Evolutionary conservation across 2,888 invertebrate genomes (phyloP), one percentile per base, ranked within the genome.

Genomic region (Epirrita christyi): DNA sequence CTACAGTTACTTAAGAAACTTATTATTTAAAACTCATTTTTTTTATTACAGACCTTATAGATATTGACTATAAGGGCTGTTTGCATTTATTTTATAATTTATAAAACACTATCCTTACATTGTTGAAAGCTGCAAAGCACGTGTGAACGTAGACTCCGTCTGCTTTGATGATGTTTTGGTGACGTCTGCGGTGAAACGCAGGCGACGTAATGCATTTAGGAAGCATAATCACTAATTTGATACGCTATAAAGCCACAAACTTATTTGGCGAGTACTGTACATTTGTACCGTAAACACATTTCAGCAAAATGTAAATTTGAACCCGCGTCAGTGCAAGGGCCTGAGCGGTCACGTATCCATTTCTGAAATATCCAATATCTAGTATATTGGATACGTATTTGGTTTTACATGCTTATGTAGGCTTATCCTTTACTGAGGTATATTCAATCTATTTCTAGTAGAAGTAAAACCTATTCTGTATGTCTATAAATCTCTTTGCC

Each of bases 251-350:
- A 21, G 21, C 21, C 4, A 4, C 21, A 21, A 21, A 38, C 1
- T 38, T 38, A 14, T 38, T 38, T 14, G 1, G 6, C 3, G 14
- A 11, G 14, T 3, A 38, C 13, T 38, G 5, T 11, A n/a, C n/a
- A n/a, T 38, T 14, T 38, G 13, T 38, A 38, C 7, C 6, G 36
- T 13, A 38, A 38, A 38, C 38, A 38, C 38, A 38, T 38, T 38
- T 38, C 38, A 7, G 1, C 14, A 13, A 57, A 68, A 72, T 70
- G 68, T 72, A 73, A 72, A 76, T 75, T 76, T 76, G 71, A 75
- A 51, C 58, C 53, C 55, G 11, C 37, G 38, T 41, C 52, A 36
- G 37, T 48, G 38, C 38, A 55, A 62, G 40, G 55, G 56, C 59
- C 27, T 29, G 47, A 46, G 55, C 56, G 49, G 61, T 53, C 64